Conservation (phyloP, 2,113 vertebrate genomes). For the Daubentonia madagascariensis region DNA sequence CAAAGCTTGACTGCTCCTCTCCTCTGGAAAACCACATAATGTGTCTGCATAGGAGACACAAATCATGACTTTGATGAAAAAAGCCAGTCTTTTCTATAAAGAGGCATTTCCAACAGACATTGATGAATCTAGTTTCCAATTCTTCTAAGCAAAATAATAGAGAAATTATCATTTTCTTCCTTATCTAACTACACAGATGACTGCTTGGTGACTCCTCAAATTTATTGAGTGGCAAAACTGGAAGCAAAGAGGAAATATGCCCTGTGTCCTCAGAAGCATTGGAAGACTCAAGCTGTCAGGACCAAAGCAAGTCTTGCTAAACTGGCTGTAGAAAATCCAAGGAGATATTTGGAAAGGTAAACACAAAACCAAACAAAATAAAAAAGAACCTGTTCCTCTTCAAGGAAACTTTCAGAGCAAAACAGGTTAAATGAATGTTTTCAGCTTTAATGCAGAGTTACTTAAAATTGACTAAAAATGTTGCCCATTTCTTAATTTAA, state of each 20-base stretch:
- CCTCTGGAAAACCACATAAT: neutral
- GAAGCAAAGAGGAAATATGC: constrained; percentile 5
- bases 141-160: constrained; percentile 33
- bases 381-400: neutral
- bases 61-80: neutral
- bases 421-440: neutral
- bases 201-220: constrained; percentile 32
- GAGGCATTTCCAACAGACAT: neutral
- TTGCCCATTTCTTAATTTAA: neutral
- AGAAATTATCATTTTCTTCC: constrained; percentile 57
- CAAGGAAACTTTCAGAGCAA: neutral
- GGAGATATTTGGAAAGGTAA: neutral
- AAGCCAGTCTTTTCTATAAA: neutral
- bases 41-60: neutral
- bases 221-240: constrained; percentile 10
- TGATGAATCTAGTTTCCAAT: constrained; percentile 33
- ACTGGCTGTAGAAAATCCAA: neutral
- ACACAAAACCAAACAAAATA: neutral
- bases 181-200: constrained; percentile 60
- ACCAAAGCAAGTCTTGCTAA: neutral
- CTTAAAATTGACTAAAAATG: neutral
- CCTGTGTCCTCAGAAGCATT: neutral
- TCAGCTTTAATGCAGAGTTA: neutral
- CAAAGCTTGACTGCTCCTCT: neutral
- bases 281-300: neutral